These are phyloP conservation scores for Menidia menidia DNA, from an alignment of 2,797 vertebrate species.

Conservation along the genomic window DNA sequence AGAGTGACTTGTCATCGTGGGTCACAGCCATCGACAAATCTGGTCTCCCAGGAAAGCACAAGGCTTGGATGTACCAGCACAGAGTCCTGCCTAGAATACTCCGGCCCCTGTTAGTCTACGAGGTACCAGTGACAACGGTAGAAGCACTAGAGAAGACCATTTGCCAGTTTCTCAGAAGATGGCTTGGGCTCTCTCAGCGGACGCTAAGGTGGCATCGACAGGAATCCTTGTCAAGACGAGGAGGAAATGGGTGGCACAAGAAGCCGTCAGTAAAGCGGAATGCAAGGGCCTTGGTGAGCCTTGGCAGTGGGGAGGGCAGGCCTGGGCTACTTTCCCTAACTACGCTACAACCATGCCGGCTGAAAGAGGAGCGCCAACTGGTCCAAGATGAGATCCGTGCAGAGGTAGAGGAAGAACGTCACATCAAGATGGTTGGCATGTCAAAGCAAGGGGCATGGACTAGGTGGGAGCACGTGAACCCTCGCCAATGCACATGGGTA, in stretches of 20 bases:
- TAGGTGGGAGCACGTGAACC: too few relatives aligned
- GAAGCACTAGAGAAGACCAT: background rate
- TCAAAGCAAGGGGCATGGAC: too few relatives aligned
- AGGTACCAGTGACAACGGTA: too few relatives aligned
- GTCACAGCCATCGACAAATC: too few relatives aligned
- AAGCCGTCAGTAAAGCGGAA: background rate
- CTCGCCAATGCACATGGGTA: too few relatives aligned
- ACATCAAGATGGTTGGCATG: too few relatives aligned
- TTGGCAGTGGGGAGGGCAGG: background rate
- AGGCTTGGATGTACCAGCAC: background rate
- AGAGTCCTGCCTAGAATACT: background rate
- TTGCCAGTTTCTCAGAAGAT: background rate
- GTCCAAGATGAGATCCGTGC: too few relatives aligned
- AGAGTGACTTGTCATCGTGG: too few relatives aligned
- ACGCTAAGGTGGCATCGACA: background rate
- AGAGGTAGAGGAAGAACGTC: too few relatives aligned
- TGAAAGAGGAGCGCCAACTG: too few relatives aligned
- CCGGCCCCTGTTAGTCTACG: background rate
- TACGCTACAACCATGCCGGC: too few relatives aligned
- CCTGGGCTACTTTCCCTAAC: background rate
- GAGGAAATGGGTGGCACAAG: constrained; percentile 1
- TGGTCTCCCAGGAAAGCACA: background rate
- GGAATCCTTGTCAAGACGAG: background rate
- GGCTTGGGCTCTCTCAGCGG: background rate
- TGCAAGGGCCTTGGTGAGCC: background rate